phyloP scores from a whole-genome alignment of 2,888 invertebrate species.

The Teleiodes luculella region DNA sequence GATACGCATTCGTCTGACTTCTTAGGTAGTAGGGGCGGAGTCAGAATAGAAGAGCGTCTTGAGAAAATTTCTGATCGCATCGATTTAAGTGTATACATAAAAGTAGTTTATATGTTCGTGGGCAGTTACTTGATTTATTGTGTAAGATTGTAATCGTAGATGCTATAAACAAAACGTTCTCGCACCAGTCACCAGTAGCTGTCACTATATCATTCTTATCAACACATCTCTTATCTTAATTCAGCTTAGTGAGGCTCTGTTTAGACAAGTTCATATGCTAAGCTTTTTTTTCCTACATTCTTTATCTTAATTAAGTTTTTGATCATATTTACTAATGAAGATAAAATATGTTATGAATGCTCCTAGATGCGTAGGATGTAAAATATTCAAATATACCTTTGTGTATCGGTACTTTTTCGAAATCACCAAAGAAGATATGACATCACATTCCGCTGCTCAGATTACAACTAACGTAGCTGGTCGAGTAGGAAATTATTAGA shows the following conservation, averaged over 20 bases:
- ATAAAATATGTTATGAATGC: neutral
- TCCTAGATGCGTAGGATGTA: neutral
- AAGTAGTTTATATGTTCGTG: neutral
- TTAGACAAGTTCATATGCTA: neutral
- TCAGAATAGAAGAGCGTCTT: neutral
- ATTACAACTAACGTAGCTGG: too few relatives aligned
- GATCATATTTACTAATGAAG: neutral
- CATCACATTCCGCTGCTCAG: neutral
- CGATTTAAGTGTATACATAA: neutral
- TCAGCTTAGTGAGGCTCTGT: neutral
- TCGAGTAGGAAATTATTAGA: too few relatives aligned
- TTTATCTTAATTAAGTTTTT: neutral
- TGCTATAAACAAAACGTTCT: conserved; percentile 11
- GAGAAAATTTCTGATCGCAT: neutral
- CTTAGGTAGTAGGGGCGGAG: neutral
- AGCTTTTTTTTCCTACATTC: neutral
- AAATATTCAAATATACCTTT: neutral
- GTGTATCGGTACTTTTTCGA: neutral
- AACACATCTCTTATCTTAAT: conserved; percentile 1
- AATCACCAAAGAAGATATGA: neutral
- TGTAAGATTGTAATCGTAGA: conserved; percentile 11
- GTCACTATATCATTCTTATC: conserved; percentile 18
- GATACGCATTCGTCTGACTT: too few relatives aligned
- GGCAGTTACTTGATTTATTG: conserved; percentile 9
- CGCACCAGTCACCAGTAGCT: conserved; percentile 16